A percentile compares a stretch with the other conserved stretches of the same genome.
These are phyloP conservation scores for Microchrysa polita DNA, from an alignment of 2,888 invertebrate genomes.

Conservation along the genomic window DNA sequence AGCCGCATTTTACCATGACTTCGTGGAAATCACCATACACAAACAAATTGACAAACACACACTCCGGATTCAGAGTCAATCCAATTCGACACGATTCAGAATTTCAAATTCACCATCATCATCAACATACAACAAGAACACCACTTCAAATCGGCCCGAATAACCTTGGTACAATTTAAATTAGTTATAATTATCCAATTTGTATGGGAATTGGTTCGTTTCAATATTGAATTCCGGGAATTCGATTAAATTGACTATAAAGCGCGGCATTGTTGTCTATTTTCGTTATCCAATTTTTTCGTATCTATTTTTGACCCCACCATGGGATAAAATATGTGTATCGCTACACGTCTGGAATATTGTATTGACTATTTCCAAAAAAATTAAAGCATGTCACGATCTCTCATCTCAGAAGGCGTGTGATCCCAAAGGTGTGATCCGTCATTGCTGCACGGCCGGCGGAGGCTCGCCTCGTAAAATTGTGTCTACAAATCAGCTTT, in stretches of 20 bases:
- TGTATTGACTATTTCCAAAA: too few species aligned
- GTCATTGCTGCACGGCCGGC: constrained; percentile 40
- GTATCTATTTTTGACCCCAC: not conserved
- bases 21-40: not conserved
- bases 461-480: not conserved
- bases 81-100: not conserved
- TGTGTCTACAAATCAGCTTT: constrained; percentile 10
- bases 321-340: not conserved
- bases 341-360: constrained; percentile 11
- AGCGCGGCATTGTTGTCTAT: not conserved
- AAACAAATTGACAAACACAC: constrained; percentile 16
- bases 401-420: not conserved
- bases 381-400: constrained; percentile 14
- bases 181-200: constrained; percentile 47
- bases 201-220: constrained; percentile 41
- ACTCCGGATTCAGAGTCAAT: constrained; percentile 23
- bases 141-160: not conserved
- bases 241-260: constrained; percentile 5
- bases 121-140: too few species aligned
- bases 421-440: constrained; percentile 48
- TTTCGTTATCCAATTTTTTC: not conserved
- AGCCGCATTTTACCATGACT: not conserved
- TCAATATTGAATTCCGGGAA: constrained; percentile 6
- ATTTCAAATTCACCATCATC: not conserved
- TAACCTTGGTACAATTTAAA: constrained; percentile 49